Evolutionary conservation across 2,888 invertebrate species (phyloP).

Genomic region (Eulithis prunata): DNA sequence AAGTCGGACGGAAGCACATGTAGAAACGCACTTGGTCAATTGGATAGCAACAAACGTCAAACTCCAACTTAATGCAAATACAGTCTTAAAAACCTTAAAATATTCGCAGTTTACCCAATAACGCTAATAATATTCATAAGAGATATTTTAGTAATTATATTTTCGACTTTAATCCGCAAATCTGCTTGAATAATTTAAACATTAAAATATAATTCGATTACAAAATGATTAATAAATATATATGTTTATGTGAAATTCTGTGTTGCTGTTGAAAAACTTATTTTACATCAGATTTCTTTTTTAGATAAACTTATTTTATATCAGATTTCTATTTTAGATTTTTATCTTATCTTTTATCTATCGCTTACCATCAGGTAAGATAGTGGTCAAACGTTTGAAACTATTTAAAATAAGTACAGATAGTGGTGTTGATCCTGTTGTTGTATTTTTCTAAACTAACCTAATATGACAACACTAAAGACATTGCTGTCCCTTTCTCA

Average conservation of each 20-base stretch:
- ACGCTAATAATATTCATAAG: slow-evolving; percentile 61
- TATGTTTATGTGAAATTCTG: slow-evolving; percentile 14
- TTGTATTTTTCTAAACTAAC: no score
- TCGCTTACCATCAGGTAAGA: no score
- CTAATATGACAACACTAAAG: no score
- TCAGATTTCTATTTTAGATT: no score
- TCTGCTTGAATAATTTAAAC: slow-evolving; percentile 55
- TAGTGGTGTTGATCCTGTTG: no score
- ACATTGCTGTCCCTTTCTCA: no score
- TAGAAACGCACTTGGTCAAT: slow-evolving; percentile 10
- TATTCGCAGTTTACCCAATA: slow-evolving; percentile 52
- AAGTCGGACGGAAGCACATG: background rate
- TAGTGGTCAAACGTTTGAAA: no score
- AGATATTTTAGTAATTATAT: slow-evolving; percentile 74
- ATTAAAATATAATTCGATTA: slow-evolving; percentile 45
- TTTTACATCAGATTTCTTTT: background rate
- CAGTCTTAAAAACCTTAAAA: slow-evolving; percentile 64
- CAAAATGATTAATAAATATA: slow-evolving; percentile 15
- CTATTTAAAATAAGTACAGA: no score
- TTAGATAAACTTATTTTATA: no score
- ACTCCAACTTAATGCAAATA: slow-evolving; percentile 64
- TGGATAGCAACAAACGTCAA: slow-evolving; percentile 42
- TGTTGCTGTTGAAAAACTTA: background rate
- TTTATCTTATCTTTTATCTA: no score
- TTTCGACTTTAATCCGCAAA: slow-evolving; percentile 61